Percentiles rank a stretch among this genome's conserved stretches.
These are phyloP conservation scores for Axinella damicornis DNA, from an alignment of 37 sponge, comb jelly and placozoan species.

Conservation along the genomic window DNA sequence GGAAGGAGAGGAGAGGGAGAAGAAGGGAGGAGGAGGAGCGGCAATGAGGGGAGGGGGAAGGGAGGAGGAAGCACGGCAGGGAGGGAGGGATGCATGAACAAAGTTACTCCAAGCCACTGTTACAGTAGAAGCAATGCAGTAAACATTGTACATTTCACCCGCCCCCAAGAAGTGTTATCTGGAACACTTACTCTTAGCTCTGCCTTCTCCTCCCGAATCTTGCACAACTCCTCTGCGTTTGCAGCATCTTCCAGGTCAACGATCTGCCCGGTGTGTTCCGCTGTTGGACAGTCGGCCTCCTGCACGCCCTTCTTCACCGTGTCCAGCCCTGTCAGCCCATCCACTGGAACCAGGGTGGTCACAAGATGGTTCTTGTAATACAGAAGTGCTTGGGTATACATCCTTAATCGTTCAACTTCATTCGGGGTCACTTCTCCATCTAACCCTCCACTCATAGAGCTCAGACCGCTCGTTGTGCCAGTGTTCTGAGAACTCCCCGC, in stretches of 20 bases:
- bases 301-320: conserved; percentile 37
- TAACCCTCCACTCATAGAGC: conserved; percentile 53
- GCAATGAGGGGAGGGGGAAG: too few species aligned
- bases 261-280: conserved; percentile 12
- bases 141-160: background rate
- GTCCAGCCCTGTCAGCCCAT: conserved; percentile 53
- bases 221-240: conserved; percentile 77
- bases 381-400: conserved; percentile 46
- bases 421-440: conserved; percentile 62
- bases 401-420: conserved; percentile 65
- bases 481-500: conserved; percentile 72
- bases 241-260: conserved; percentile 74
- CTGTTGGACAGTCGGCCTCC: conserved; percentile 18
- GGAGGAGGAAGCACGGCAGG: too few species aligned
- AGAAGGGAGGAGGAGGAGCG: background rate
- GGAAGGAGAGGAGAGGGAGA: background rate
- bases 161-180: background rate
- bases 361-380: conserved; percentile 45
- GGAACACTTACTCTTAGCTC: conserved; percentile 70
- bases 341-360: conserved; percentile 39
- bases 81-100: background rate
- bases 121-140: too few species aligned
- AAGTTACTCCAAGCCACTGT: too few species aligned
- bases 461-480: conserved; percentile 75
- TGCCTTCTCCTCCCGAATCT: conserved; percentile 84